Percentiles rank a stretch among this genome's conserved stretches.
Evolutionary conservation across 2,113 vertebrate species (phyloP).

Genomic region (Plotosus lineatus): DNA sequence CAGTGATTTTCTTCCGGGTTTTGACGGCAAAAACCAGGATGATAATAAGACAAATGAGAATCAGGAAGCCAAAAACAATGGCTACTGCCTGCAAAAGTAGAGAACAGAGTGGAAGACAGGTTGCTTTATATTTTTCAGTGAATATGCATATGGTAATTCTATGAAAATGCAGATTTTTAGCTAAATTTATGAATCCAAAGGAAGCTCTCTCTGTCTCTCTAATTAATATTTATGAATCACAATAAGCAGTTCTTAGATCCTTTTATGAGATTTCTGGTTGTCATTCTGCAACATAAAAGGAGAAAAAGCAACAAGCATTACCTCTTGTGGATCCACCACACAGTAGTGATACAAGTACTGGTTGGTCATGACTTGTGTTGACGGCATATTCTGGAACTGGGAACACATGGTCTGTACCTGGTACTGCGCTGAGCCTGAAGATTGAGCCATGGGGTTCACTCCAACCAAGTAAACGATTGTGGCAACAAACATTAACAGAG

Average conservation of each 20-base stretch:
- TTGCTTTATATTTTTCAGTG: not conserved
- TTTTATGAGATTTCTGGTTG: not conserved
- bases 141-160: not conserved
- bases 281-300: not conserved
- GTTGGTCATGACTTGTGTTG: conserved; percentile 68
- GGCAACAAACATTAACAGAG: conserved; percentile 80
- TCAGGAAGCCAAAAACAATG: conserved; percentile 82
- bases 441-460: conserved; percentile 83
- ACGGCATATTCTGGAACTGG: conserved; percentile 70
- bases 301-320: conserved; percentile 49
- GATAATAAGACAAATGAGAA: conserved; percentile 77
- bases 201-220: no score
- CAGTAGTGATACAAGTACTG: conserved; percentile 92
- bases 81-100: conserved; percentile 79
- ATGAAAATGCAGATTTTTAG: not conserved
- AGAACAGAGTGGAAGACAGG: not conserved
- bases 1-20: conserved; percentile 78
- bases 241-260: no score
- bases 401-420: conserved; percentile 78
- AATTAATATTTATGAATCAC: no score
- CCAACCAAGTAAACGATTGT: conserved; percentile 85
- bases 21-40: conserved; percentile 86
- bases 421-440: conserved; percentile 73
- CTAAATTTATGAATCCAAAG: not conserved
- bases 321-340: conserved; percentile 90